Base-by-base conservation (phyloP, 2,888 invertebrate genomes). In the Automeris io region DNA sequence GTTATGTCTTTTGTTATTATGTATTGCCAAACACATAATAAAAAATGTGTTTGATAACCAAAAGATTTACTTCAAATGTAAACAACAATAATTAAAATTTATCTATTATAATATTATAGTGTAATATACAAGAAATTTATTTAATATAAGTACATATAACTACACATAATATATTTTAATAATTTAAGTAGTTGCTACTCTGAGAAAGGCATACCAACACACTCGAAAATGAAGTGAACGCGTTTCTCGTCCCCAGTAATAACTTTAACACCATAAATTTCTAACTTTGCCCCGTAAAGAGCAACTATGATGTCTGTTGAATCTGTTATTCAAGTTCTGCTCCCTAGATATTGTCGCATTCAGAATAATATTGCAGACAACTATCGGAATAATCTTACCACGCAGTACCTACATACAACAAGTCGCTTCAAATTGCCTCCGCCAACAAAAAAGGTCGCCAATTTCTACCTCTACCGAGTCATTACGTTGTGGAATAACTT, bases 221-320 rank as follows among this genome's bases (percentile, higher is more conserved):
- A 45, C 41, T 41, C 41, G 44, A 47, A 49, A 49, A 49, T 46
- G 45, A 49, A 49, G 46, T 49, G 54, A 51, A 51, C 47, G 49
- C 53, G 53, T 54, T 54, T 53, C 54, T 49, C 45, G 48, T 60
- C 57, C 49, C 49, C 51, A 45, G 35, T 40, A 32, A 41, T 42
- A 54, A 62, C 49, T 62, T 59, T 39, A 46, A 35, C 46, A 51
- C 49, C 46, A 62, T 70, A 69, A 66, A 69, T 70, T 63, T 43
- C 33, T 37, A 69, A 65, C 61, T 66, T 68, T 39, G 49, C 42
- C 45, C 47, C 47, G 51, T 57, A 59, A 57, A 62, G 57, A 58
- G 59, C 57, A 59, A 59, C 63, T 61, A 62, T 57, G 62, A 63
- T 57, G 58, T 60, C 53, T 57, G 47, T 51, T 57, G 55, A 57